phyloP scores from a whole-genome alignment of 2,797 vertebrate genomes.

The Syndactyla subalaris region DNA sequence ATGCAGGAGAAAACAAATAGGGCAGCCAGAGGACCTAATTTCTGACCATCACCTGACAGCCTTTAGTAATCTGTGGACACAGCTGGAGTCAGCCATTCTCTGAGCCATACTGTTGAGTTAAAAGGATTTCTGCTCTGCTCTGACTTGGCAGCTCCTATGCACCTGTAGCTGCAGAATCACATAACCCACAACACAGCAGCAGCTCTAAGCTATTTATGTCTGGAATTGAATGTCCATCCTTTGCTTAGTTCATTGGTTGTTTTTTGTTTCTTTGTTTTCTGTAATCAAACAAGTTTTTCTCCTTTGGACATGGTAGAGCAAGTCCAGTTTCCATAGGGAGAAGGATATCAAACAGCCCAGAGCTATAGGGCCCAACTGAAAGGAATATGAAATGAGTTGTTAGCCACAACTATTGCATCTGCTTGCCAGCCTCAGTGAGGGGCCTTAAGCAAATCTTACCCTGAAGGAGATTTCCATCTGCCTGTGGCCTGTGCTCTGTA shows the following conservation, averaged over 20 bases:
- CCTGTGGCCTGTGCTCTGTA: rapidly evolving
- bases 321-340: background rate
- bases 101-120: background rate
- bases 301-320: background rate
- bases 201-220: background rate
- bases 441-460: background rate
- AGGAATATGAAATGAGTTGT: background rate
- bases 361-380: background rate
- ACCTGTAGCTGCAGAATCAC: background rate
- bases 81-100: background rate
- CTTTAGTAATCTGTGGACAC: background rate
- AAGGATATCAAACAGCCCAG: background rate
- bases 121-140: background rate
- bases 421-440: background rate
- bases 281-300: background rate
- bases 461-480: background rate
- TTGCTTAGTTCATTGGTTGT: background rate
- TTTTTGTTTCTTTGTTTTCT: background rate
- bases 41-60: background rate
- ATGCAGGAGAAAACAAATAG: background rate
- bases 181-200: background rate
- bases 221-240: background rate
- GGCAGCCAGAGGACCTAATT: background rate
- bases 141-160: background rate
- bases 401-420: background rate